Percentiles rank a stretch among this genome's conserved stretches.
Conservation (phyloP, 2,888 invertebrate species). For the Acronicta alni region DNA sequence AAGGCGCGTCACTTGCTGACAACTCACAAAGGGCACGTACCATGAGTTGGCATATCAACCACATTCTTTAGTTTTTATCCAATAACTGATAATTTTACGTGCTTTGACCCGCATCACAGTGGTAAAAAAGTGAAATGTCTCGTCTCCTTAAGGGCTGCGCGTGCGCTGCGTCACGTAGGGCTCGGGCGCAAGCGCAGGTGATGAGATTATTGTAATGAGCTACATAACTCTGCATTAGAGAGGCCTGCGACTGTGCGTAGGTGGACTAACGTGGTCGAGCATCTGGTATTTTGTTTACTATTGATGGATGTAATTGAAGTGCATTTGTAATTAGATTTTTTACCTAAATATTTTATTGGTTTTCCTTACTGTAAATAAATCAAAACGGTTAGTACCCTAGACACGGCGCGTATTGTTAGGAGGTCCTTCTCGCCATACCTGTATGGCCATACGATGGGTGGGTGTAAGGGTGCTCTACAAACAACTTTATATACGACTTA, state of each 20-base stretch:
- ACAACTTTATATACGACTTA: too few relatives aligned
- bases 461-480: too few relatives aligned
- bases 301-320: too few relatives aligned
- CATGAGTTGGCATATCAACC: slow-evolving; percentile 1
- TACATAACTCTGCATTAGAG: slow-evolving; percentile 45
- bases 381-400: too few relatives aligned
- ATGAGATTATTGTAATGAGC: slow-evolving; percentile 45
- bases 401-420: too few relatives aligned
- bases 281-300: background rate
- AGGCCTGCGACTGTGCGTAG: slow-evolving; percentile 2
- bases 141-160: slow-evolving; percentile 27
- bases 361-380: too few relatives aligned
- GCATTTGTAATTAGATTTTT: too few relatives aligned
- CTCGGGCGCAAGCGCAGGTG: slow-evolving; percentile 13
- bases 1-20: background rate
- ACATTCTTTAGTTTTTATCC: slow-evolving; percentile 18
- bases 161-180: slow-evolving; percentile 58
- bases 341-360: too few relatives aligned
- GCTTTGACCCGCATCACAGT: slow-evolving; percentile 24
- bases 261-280: background rate
- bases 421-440: too few relatives aligned
- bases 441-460: too few relatives aligned
- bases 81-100: slow-evolving; percentile 13
- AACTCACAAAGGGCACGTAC: background rate
- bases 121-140: slow-evolving; percentile 15